Percentiles rank a stretch among this genome's conserved stretches.
phyloP scores from a whole-genome alignment of 30 jellyfish, hydroid and myxozoan genomes.

The Cassiopea xamachana region DNA sequence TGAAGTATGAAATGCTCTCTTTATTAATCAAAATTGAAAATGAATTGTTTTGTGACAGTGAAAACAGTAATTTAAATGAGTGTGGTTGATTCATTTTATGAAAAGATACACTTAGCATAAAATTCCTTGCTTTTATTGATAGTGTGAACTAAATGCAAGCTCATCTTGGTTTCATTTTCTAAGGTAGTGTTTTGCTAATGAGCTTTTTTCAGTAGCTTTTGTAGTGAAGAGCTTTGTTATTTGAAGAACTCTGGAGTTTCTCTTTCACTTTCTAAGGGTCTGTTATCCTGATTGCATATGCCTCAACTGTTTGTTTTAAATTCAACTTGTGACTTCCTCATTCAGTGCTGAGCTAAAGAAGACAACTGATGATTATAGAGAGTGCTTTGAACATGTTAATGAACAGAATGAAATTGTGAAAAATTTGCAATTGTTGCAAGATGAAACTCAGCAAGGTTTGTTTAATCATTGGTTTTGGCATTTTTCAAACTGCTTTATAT shows the following conservation, averaged over 20 bases:
- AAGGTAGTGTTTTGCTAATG: no score
- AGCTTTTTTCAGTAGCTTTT: no score
- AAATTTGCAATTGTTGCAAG: conserved; percentile 80
- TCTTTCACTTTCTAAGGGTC: no score
- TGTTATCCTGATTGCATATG: background rate
- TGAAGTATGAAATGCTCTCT: conserved; percentile 35
- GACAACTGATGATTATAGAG: conserved; percentile 35
- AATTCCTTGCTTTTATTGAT: no score
- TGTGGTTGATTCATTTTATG: no score
- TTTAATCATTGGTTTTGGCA: background rate
- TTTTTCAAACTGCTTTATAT: no score
- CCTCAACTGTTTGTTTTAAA: background rate
- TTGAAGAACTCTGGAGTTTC: no score
- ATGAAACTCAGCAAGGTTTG: conserved; percentile 90
- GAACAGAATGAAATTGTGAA: conserved; percentile 77
- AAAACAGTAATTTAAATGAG: no score
- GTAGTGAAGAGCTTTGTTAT: no score
- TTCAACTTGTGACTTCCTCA: background rate
- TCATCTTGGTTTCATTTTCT: no score
- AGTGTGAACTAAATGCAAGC: no score
- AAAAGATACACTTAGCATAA: no score
- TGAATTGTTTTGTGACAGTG: background rate
- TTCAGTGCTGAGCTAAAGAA: conserved; percentile 17
- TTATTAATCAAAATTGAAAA: background rate
- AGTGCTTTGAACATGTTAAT: conserved; percentile 65